Evolutionary conservation across 2,113 vertebrate species (phyloP), one percentile per base, ranked within the genome.

Genomic region (Tachysurus vachellii): DNA sequence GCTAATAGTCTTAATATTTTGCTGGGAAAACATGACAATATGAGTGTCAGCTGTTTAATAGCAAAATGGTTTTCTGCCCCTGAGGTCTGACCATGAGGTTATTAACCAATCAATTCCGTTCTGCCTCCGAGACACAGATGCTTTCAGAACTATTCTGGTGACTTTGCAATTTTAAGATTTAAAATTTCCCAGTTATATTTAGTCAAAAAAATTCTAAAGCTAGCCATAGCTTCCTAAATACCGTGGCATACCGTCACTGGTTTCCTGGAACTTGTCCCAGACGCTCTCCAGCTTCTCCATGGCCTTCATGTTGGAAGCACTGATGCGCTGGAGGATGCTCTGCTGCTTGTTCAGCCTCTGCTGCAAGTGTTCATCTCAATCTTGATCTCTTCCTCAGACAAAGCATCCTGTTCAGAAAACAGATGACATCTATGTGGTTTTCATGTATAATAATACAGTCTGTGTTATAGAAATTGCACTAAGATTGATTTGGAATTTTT

Each of bases 271-370:
- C 91, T 98, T 99, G 92, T 99, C 97, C 47, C 97, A 92, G 89
- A 99, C 97, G 13, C 97, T 98, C 94, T 99, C 97, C 8, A 99
- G 96, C 88, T 99, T 99, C 94, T 99, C 97, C 97, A 99, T 98
- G 91, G 97, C 97, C 89, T 99, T 98, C 97, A 99, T 98, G 94
- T 99, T 99, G 85, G 97, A 97, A 0, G 97, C 97, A 0, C 97
- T 97, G 91, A 99, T 98, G 47, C 97, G 96, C 91, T 99, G 97
- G 12, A 99, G 93, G 85, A 98, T 96, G 89, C 97, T 98, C 92
- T 98, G 97, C 93, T 99, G 97, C 92, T 99, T 97, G 23, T 97
- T 99, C 85, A 98, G 94, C 88, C 97, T 96, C 93, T 98, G 97
- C 92, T 98, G 97, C 85, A 99, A 3, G 95, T 95, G 92, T 96